Base-by-base conservation (phyloP, 2,888 invertebrate genomes). In the Allygus modestus region DNA sequence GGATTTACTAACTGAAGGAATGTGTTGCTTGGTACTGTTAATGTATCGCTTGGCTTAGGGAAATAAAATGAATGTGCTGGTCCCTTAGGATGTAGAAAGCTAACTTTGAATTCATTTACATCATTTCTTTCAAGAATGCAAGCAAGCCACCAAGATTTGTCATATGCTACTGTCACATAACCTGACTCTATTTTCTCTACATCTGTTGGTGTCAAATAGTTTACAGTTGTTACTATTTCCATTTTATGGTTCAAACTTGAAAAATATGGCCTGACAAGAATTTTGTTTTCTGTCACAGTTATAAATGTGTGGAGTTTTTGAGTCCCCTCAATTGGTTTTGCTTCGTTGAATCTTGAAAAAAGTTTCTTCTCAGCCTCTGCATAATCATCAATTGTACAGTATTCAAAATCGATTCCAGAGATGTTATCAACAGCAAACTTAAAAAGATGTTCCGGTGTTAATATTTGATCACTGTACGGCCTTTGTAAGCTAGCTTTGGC, bases 401-500 rank as follows among this genome's bases (percentile, higher is more conserved):
- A 79, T 79, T 51, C 9, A 79, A 79, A 79, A 20, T 79, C 43
- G 9, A 79, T 79, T 46, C 43, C 43, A 28, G 51, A 15, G 5
- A 79, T 46, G 20, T 51, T 46, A 9, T 17, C 31, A 11, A 28
- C 31, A 51, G 46, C 20, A 37, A 28, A 79, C 33, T 31, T 2
- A 79, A 26, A 79, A 0, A 5, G 51, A 11, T 79, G 51, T 23
- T n/a, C 5, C 9, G 79, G 79, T n/a, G 79, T 79, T 20, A 51
- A 11, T 1, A 81, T 81, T 28, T 33, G 26, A 9, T 28, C 33
- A 20, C 15, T 20, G n/a, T 81, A 11, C 4, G 83, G 83, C 26
- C 83, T n/a, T 54, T 85, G 85, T 17, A 87, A 71, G 75, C 87
- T 87, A 5, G 86, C 86, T 46, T 73, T 73, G 31, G 87, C 84